Conservation (phyloP, 2,888 invertebrate species). For the Abscondita cerata region DNA sequence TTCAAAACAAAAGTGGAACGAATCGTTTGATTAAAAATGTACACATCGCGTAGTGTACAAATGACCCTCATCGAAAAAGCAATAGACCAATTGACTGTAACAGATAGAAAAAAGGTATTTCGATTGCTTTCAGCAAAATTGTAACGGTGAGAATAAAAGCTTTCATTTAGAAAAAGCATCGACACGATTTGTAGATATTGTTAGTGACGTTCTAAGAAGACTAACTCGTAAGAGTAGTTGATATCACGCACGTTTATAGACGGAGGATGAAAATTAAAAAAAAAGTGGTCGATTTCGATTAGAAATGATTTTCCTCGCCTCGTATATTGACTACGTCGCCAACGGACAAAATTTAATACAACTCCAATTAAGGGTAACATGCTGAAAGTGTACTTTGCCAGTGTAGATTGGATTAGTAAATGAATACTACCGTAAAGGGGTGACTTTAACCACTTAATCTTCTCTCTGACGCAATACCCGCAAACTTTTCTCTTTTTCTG, state of each 20-base stretch:
- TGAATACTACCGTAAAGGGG: slow-evolving; percentile 49
- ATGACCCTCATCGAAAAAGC: slow-evolving; percentile 17
- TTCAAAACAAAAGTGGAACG: neutral
- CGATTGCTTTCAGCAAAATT: slow-evolving; percentile 23
- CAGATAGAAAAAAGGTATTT: slow-evolving; percentile 18
- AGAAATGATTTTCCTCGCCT: slow-evolving; percentile 20
- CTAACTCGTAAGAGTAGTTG: slow-evolving; percentile 15
- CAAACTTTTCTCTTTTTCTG: slow-evolving; percentile 22
- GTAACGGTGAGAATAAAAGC: slow-evolving; percentile 25
- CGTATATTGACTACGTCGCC: slow-evolving; percentile 37
- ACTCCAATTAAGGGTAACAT: slow-evolving; percentile 51
- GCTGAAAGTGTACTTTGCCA: slow-evolving; percentile 46
- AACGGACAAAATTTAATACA: slow-evolving; percentile 51
- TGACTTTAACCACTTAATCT: slow-evolving; percentile 49
- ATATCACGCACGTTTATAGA: slow-evolving; percentile 25
- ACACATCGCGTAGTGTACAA: slow-evolving; percentile 15
- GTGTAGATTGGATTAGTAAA: slow-evolving; percentile 51
- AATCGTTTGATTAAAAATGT: slow-evolving; percentile 22
- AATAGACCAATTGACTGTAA: slow-evolving; percentile 20
- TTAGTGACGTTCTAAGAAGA: slow-evolving; percentile 15
- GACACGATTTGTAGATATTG: slow-evolving; percentile 21
- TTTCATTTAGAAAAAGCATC: slow-evolving; percentile 23
- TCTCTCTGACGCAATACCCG: slow-evolving; percentile 33
- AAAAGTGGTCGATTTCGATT: slow-evolving; percentile 28
- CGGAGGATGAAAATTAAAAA: slow-evolving; percentile 18